Percentiles rank a stretch among this genome's conserved stretches.
Evolutionary conservation across 2,888 invertebrate genomes (phyloP).

Genomic region (Adelognathus sp.): DNA sequence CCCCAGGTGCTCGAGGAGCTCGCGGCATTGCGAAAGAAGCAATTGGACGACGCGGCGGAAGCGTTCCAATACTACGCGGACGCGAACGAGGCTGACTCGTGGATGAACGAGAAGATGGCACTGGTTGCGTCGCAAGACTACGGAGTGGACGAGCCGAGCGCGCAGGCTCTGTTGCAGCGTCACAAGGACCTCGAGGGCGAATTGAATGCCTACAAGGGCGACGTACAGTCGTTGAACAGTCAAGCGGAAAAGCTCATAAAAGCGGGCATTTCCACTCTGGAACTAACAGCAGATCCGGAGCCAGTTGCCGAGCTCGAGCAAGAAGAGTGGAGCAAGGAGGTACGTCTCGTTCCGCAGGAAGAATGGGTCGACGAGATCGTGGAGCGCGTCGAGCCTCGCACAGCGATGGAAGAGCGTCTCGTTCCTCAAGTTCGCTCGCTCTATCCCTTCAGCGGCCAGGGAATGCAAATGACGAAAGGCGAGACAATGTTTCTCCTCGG

Average conservation of each 20-base stretch:
- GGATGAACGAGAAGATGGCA: slow-evolving; percentile 97
- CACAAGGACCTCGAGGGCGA: slow-evolving; percentile 95
- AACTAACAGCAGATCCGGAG: slow-evolving; percentile 79
- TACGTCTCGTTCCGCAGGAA: slow-evolving; percentile 93
- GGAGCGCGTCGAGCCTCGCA: slow-evolving; percentile 91
- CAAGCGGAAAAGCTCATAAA: slow-evolving; percentile 90
- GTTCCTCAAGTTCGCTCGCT: slow-evolving; percentile 93
- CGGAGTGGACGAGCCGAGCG: slow-evolving; percentile 95
- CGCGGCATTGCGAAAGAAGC: slow-evolving; percentile 88
- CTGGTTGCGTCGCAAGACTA: slow-evolving; percentile 94
- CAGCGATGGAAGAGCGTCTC: slow-evolving; percentile 92
- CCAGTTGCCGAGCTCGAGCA: slow-evolving; percentile 80
- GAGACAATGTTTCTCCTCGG: slow-evolving; percentile 96
- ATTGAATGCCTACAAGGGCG: slow-evolving; percentile 93
- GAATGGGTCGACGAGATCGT: slow-evolving; percentile 96
- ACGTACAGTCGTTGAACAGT: slow-evolving; percentile 90
- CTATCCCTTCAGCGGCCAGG: slow-evolving; percentile 96
- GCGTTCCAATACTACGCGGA: slow-evolving; percentile 98
- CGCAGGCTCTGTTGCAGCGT: slow-evolving; percentile 92
- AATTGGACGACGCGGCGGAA: slow-evolving; percentile 93
- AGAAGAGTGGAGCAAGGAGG: slow-evolving; percentile 85
- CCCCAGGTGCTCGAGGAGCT: slow-evolving; percentile 92
- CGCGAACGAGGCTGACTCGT: slow-evolving; percentile 98
- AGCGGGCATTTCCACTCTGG: slow-evolving; percentile 88
- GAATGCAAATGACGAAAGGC: slow-evolving; percentile 95